These are phyloP conservation scores for Neocrepidodera transversa DNA, from an alignment of 2,888 invertebrate species.

Conservation along the genomic window DNA sequence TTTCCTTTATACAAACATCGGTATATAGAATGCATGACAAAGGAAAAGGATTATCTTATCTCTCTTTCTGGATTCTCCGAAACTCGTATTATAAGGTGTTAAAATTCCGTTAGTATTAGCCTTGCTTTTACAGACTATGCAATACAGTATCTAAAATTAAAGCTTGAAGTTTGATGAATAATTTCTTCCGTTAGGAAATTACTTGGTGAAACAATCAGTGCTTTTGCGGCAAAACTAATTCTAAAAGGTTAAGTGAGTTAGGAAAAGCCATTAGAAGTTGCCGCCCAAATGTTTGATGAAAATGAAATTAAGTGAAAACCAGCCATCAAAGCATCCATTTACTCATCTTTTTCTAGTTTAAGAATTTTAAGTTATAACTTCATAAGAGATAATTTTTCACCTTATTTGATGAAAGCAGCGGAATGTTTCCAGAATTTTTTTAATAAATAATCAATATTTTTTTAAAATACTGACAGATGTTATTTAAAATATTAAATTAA, in stretches of 20 bases:
- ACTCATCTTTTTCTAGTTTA: background rate
- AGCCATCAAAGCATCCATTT: constrained; percentile 12
- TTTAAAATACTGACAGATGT: too few species aligned
- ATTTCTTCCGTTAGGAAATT: constrained; percentile 19
- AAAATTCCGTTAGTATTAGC: too few species aligned
- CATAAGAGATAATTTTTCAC: too few species aligned
- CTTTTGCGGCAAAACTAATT: constrained; percentile 28
- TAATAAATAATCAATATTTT: too few species aligned
- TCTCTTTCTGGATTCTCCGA: too few species aligned
- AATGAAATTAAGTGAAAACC: constrained; percentile 27
- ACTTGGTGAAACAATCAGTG: constrained; percentile 25
- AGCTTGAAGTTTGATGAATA: constrained; percentile 13
- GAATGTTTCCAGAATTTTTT: too few species aligned
- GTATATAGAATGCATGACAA: too few species aligned
- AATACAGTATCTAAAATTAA: background rate
- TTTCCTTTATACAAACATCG: too few species aligned
- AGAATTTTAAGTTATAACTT: background rate
- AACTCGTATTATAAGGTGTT: too few species aligned
- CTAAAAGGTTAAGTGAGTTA: constrained; percentile 27
- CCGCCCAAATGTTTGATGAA: constrained; percentile 29
- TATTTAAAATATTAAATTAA: too few species aligned
- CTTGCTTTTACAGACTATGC: background rate
- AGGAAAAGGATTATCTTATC: too few species aligned
- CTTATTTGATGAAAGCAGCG: too few species aligned
- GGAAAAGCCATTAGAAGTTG: constrained; percentile 27